Percentiles rank a stretch among this genome's conserved stretches.
Conservation (phyloP, 2,888 invertebrate genomes). For the Thecocarcelia acutangulata region DNA sequence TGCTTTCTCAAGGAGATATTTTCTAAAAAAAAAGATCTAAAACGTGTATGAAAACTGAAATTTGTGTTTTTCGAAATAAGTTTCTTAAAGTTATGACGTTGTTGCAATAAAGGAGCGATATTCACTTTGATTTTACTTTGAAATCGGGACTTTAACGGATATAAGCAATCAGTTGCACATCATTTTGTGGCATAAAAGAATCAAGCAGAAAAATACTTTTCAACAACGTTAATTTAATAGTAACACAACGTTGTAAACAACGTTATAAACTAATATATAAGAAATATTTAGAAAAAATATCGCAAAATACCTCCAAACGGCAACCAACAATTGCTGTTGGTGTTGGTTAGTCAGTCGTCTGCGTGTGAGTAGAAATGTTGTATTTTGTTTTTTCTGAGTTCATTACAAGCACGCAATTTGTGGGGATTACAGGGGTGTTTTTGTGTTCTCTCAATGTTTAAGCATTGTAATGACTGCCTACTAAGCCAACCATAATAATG, state of each 20-base stretch:
- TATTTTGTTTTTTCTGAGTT: constrained; percentile 32
- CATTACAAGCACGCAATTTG: constrained; percentile 67
- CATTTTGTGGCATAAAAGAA: constrained; percentile 61
- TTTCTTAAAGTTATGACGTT: no score
- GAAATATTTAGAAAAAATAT: constrained; percentile 3
- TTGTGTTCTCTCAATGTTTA: constrained; percentile 34
- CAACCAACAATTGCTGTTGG: constrained; percentile 12
- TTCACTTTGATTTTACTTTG: no score
- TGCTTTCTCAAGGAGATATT: no score
- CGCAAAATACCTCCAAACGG: neutral
- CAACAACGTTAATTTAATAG: constrained; percentile 14
- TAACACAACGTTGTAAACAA: no score
- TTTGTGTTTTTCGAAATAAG: no score
- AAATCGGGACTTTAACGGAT: constrained; percentile 65
- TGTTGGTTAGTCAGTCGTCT: no score
- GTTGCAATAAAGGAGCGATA: no score
- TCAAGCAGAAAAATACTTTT: no score
- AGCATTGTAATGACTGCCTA: constrained; percentile 61
- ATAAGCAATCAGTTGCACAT: constrained; percentile 68
- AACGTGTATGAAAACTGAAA: no score
- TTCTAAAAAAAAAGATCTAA: no score
- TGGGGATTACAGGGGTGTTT: constrained; percentile 34
- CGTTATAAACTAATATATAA: constrained; percentile 10
- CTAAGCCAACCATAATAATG: constrained; percentile 42
- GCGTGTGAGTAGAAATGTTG: neutral